phyloP scores from a whole-genome alignment of 2,797 vertebrate species.

The Miichthys miiuy region DNA sequence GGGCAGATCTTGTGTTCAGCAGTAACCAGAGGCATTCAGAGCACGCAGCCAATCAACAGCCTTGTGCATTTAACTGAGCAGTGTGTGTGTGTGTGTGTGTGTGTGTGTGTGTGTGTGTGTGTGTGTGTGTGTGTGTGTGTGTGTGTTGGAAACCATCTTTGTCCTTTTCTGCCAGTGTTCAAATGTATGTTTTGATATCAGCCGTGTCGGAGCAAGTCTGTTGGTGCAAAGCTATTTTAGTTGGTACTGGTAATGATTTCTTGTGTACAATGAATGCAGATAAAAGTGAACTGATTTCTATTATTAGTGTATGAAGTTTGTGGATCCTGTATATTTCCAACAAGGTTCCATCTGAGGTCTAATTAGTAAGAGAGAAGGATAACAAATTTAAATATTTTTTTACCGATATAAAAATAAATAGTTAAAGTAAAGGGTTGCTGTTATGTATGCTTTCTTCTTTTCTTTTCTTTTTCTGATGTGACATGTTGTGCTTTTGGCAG shows the following conservation, averaged over 20 bases:
- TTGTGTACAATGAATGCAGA: neutral
- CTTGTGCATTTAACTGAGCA: constrained; percentile 8
- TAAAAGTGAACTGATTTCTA: neutral
- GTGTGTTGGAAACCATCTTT: neutral
- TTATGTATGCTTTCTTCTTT: neutral
- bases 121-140: neutral
- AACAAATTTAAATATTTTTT: neutral
- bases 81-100: neutral
- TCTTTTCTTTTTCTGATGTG: neutral
- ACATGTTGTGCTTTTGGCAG: constrained; percentile 76
- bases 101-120: constrained; percentile 3
- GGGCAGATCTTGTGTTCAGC: neutral
- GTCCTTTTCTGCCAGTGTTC: neutral
- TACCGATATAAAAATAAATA: no score
- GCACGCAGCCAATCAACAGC: neutral
- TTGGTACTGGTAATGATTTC: neutral
- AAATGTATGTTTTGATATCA: constrained; percentile 5
- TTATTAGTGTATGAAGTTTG: neutral
- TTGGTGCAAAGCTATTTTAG: constrained; percentile 7
- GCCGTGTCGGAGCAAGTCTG: neutral
- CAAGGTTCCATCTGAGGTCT: neutral
- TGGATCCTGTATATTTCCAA: neutral
- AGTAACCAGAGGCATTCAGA: constrained; percentile 12
- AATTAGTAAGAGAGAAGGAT: neutral
- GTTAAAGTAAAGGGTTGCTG: neutral